Evolutionary conservation across 2,113 vertebrate species (phyloP), one percentile per base, ranked within the genome.

Genomic region (Macrotus californicus): DNA sequence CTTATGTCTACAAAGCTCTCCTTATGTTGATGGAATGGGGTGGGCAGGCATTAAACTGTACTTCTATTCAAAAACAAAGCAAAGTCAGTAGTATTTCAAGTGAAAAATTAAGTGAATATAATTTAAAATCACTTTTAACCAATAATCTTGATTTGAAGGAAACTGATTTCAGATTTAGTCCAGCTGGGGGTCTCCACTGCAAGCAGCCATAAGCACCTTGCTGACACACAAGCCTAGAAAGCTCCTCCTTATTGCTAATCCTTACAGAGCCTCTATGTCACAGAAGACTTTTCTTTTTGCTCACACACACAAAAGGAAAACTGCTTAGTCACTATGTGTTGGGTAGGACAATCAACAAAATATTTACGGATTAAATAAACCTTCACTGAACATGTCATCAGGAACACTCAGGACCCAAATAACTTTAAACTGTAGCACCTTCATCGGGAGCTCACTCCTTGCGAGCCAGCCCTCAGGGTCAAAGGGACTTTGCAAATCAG

Each of bases 1-100:
- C 94, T 97, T 89, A 75, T 83, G n/a, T 48, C 75, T 72, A 97
- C 92, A 97, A 96, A 96, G 94, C 50, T 94, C 83, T 96, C 85
- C 94, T 96, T 95, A 72, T 97, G 79, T 39, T 67, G 56, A 46
- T 22, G 73, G 94, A 95, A 96, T 96, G 82, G 83, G 43, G 90
- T 92, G 95, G 29, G 95, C 41, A 79, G 85, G 81, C 67, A 89
- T 72, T 89, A 80, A 80, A 79, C 61, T 91, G 82, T 72, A 94
- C 79, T 93, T 95, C 15, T 64, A 56, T 41, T 93, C 52, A 93
- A 92, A 97, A 96, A 39, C n/a, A 67, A 86, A 76, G 69, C n/a
- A 7, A 92, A 80, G 67, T 36, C 66, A 90, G 67, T 31, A 94
- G 43, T 54, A 50, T 81, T 85, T 56, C 36, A n/a, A 97, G n/a